A percentile compares a stretch with the other conserved stretches of the same genome.
phyloP scores from a whole-genome alignment of 2,113 vertebrate genomes.

The Regulus satrapa region DNA sequence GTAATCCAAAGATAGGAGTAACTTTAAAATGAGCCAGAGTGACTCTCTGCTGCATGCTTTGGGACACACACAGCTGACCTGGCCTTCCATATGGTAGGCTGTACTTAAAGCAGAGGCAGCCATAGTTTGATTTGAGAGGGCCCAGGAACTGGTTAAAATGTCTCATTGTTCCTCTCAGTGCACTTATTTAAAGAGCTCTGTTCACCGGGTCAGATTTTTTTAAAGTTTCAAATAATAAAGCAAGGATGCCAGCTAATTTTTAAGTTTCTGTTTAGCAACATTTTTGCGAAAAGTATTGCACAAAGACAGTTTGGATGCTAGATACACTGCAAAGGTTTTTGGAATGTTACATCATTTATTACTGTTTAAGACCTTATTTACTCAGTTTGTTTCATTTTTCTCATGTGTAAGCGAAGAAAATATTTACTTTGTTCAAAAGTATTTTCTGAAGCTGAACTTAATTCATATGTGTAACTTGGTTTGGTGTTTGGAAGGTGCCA shows the following conservation, averaged over 20 bases:
- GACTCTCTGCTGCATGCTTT: neutral
- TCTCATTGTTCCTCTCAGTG: neutral
- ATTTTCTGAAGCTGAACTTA: conserved; percentile 39
- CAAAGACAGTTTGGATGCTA: neutral
- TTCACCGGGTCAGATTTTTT: no score
- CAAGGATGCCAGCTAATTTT: neutral
- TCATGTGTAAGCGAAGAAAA: conserved; percentile 10
- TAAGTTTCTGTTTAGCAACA: neutral
- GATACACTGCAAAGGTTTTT: neutral
- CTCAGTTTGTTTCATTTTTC: conserved; percentile 38
- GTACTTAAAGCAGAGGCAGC: neutral
- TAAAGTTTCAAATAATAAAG: neutral
- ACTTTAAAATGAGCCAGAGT: neutral
- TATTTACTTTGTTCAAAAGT: conserved; percentile 46
- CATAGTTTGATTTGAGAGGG: neutral
- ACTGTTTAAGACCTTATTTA: conserved; percentile 30
- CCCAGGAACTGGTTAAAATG: neutral
- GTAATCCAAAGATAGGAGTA: neutral
- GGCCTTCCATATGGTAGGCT: neutral
- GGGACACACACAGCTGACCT: neutral
- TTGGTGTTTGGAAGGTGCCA: conserved; percentile 59
- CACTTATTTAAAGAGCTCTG: neutral
- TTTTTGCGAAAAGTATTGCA: neutral
- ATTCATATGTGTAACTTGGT: conserved; percentile 63
- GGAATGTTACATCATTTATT: conserved; percentile 28